Evolutionary conservation across 2,113 vertebrate genomes (phyloP), one percentile per base, ranked within the genome.

Genomic region (Himantopus leucocephalus): DNA sequence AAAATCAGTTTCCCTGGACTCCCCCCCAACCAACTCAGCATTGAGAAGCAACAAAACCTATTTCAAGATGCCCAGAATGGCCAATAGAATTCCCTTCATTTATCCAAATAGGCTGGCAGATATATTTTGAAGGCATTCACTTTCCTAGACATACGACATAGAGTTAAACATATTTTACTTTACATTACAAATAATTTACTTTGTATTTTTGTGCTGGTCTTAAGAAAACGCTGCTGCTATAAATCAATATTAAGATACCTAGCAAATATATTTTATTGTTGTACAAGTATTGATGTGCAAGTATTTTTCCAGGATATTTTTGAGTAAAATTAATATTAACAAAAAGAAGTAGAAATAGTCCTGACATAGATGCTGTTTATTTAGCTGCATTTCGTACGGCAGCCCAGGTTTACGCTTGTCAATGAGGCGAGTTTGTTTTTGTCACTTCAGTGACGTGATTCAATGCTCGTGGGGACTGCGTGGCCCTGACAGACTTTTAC

Each of bases 391-490:
- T 86, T 91, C 18, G 35, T 59, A 29, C 5, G 71, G 45, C 50
- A 91, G 39, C 29, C 6, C 45, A 70, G 29, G 19, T 76, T 68
- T 60, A 68, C 12, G 30, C 29, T 45, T 81, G 47, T 45, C 55
- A 52, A 13, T 1, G 9, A 34, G 21, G 5, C 16, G 34, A 53
- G 27, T 64, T 90, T 93, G 30, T 50, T 95, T 84, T 53, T 12
- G 5, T 82, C n/a, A 32, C 16, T 70, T 94, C 32, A 70, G n/a
- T 39, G 50, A 30, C 24, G 3, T 15, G 41, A 50, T 66, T 88
- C 24, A 26, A 1, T 1, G 1, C 29, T 85, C 14, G 6, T 4
- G 32, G 45, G 35, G 41, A 66, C 59, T 73, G 27, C 2, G 1
- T 34, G 24, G 37, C 20, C 17, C 21, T 89, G 55, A 52, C 47